Percentiles rank a stretch among this genome's conserved stretches.
Evolutionary conservation across 2,888 invertebrate species (phyloP).

Genomic region (Schizotus pectinicornis): DNA sequence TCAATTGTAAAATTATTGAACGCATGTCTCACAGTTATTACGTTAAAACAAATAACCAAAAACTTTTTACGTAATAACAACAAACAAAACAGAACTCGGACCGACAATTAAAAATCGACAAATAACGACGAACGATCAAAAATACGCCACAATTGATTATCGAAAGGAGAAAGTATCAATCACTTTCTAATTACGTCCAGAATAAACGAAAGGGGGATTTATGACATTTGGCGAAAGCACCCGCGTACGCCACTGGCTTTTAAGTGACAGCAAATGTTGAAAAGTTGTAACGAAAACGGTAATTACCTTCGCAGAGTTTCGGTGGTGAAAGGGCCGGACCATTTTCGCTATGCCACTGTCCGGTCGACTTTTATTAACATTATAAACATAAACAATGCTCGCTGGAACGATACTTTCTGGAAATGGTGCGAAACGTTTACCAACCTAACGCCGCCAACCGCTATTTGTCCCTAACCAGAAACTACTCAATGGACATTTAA

Average conservation of each 20-base stretch:
- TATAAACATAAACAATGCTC: constrained; percentile 2
- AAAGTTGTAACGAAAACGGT: constrained; percentile 3
- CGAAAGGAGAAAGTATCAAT: not conserved
- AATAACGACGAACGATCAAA: not conserved
- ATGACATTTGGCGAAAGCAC: not conserved
- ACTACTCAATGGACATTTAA: not conserved
- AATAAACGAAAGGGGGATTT: not conserved
- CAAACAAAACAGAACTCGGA: not conserved
- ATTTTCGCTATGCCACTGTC: not conserved
- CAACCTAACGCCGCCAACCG: constrained; percentile 1
- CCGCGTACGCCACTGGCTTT: constrained; percentile 26
- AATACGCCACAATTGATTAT: not conserved
- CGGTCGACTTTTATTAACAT: constrained; percentile 12
- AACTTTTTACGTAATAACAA: not conserved
- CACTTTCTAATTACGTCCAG: not conserved
- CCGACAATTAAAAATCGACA: not conserved
- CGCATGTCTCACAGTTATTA: constrained; percentile 39
- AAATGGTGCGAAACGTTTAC: not conserved
- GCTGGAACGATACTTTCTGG: constrained; percentile 2
- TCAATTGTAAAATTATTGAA: constrained; percentile 51
- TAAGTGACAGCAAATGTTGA: constrained; percentile 19
- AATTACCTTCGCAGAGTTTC: constrained; percentile 7
- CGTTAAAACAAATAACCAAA: constrained; percentile 1
- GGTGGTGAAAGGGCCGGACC: not conserved
- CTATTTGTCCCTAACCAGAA: not conserved